Evolutionary conservation across 2,888 invertebrate species (phyloP).

Genomic region (Poecilus cupreus): DNA sequence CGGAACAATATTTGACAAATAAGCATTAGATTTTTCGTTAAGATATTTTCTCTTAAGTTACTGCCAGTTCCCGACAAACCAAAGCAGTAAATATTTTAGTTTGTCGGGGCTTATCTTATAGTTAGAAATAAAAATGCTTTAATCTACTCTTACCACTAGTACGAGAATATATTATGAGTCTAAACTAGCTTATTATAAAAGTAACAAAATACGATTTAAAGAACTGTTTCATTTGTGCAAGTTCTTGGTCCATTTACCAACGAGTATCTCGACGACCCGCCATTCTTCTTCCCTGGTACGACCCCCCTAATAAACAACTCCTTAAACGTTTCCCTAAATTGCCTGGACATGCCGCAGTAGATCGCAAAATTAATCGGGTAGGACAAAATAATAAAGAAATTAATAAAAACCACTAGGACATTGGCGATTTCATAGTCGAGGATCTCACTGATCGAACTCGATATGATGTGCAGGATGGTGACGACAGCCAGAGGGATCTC

Average conservation of each 20-base stretch:
- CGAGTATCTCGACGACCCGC: constrained; percentile 85
- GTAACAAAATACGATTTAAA: constrained; percentile 71
- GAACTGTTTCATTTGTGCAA: constrained; percentile 89
- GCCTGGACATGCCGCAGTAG: constrained; percentile 96
- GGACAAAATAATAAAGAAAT: constrained; percentile 92
- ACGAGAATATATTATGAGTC: constrained; percentile 13
- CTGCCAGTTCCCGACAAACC: background rate
- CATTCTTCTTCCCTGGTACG: constrained; percentile 78
- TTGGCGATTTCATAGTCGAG: constrained; percentile 87
- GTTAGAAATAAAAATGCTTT: constrained; percentile 56
- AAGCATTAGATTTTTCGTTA: constrained; percentile 50
- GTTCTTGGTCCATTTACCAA: constrained; percentile 88
- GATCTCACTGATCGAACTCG: constrained; percentile 80
- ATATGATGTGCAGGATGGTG: constrained; percentile 88
- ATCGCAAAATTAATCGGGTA: constrained; percentile 97
- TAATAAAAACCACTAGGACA: constrained; percentile 86
- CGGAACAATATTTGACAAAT: constrained; percentile 68
- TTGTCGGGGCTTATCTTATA: background rate
- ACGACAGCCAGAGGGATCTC: constrained; percentile 91
- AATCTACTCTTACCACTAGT: constrained; percentile 52
- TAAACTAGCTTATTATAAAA: constrained; percentile 12
- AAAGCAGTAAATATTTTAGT: background rate
- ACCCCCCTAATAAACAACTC: constrained; percentile 82
- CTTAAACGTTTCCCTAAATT: constrained; percentile 95
- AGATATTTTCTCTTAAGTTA: constrained; percentile 6